Percentiles rank a stretch among this genome's conserved stretches.
Evolutionary conservation across 1,140 invertebrate genomes (phyloP).

Genomic region (Drosophila elegans): DNA sequence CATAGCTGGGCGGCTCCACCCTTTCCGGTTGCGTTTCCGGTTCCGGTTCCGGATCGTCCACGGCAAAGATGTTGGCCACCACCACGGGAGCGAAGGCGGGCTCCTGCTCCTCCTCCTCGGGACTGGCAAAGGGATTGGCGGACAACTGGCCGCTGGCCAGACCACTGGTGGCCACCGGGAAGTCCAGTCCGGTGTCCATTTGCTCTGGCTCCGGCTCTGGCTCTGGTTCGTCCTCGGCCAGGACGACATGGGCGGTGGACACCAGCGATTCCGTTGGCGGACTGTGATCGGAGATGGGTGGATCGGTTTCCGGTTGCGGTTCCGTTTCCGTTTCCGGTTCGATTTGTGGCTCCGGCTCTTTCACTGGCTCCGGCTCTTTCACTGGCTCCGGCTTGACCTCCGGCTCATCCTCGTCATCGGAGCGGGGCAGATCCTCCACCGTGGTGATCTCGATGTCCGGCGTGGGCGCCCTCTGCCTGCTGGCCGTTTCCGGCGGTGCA

Average conservation of each 20-base stretch:
- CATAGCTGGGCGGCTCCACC: constrained; percentile 48
- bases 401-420: constrained; percentile 82
- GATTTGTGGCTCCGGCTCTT: not conserved
- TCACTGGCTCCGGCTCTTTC: not conserved
- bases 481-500: constrained; percentile 45
- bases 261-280: constrained; percentile 63
- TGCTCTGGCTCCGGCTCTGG: constrained; percentile 59
- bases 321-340: not conserved
- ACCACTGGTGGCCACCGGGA: constrained; percentile 50
- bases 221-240: constrained; percentile 6
- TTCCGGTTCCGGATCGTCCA: constrained; percentile 48
- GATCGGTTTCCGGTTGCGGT: not conserved
- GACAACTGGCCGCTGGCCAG: constrained; percentile 74
- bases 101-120: constrained; percentile 84
- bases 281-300: constrained; percentile 57
- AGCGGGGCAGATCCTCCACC: constrained; percentile 79
- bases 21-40: constrained; percentile 16
- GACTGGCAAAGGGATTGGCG: constrained; percentile 85
- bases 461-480: constrained; percentile 71
- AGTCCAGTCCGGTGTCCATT: constrained; percentile 81
- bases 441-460: constrained; percentile 84
- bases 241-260: not conserved
- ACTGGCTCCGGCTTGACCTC: constrained; percentile 15
- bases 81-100: constrained; percentile 45
- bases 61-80: constrained; percentile 82